Conservation (phyloP, 64 coral and sea anemone species). For the Catalaphyllia jardinei region DNA sequence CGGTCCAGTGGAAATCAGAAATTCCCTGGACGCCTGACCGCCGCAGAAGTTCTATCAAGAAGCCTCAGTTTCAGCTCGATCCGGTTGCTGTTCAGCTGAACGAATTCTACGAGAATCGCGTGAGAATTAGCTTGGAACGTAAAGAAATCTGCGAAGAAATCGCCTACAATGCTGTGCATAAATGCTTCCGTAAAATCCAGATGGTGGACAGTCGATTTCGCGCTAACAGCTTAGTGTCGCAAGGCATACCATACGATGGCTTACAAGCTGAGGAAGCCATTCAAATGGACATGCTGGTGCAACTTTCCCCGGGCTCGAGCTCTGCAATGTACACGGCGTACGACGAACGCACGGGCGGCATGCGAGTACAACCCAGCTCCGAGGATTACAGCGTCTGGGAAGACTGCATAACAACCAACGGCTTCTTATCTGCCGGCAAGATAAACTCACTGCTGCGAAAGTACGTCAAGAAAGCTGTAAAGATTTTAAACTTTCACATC, state of each 20-base stretch:
- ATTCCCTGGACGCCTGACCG: slow-evolving; percentile 50
- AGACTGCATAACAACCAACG: slow-evolving; percentile 87
- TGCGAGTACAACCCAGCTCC: slow-evolving; percentile 81
- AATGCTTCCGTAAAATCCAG: slow-evolving; percentile 92
- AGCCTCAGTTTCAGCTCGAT: slow-evolving; percentile 81
- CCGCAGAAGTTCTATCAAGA: slow-evolving; percentile 82
- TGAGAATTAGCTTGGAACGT: slow-evolving; percentile 81
- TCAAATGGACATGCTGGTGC: slow-evolving; percentile 89
- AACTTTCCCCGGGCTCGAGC: slow-evolving; percentile 79
- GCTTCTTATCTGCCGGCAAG: slow-evolving; percentile 86
- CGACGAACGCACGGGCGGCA: slow-evolving; percentile 61
- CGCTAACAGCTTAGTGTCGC: slow-evolving; percentile 90
- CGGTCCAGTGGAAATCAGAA: slow-evolving; percentile 54
- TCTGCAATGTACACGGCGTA: slow-evolving; percentile 83
- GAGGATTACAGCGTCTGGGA: slow-evolving; percentile 74
- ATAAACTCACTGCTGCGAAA: slow-evolving; percentile 80
- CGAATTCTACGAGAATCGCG: slow-evolving; percentile 97
- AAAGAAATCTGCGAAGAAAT: slow-evolving; percentile 99
- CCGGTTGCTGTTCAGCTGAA: slow-evolving; percentile 84
- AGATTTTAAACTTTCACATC: slow-evolving; percentile 87
- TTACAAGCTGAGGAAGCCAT: slow-evolving; percentile 92
- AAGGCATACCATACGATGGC: slow-evolving; percentile 91
- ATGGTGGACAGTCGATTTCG: slow-evolving; percentile 93
- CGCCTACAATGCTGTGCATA: slow-evolving; percentile 82
- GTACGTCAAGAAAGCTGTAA: slow-evolving; percentile 95